These are phyloP conservation scores for Brachyrhaphis roseni DNA, from an alignment of 2,797 vertebrate species.

Conservation along the genomic window DNA sequence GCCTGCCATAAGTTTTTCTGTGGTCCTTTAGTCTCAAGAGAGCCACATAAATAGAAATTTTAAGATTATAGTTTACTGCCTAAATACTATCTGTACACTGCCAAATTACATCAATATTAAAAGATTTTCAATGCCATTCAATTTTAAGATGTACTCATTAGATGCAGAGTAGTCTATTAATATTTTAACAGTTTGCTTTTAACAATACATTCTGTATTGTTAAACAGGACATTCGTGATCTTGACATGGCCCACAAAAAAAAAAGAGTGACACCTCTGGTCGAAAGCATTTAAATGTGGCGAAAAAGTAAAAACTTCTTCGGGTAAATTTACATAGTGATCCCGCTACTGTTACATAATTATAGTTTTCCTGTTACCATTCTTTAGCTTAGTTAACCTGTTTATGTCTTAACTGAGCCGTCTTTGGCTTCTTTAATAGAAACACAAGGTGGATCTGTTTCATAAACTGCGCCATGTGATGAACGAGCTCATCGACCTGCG, in stretches of 20 bases:
- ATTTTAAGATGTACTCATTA: too few relatives aligned
- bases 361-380: not conserved
- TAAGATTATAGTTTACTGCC: too few relatives aligned
- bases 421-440: slow-evolving; percentile 81
- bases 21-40: too few relatives aligned
- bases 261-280: not conserved
- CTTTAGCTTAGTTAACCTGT: not conserved
- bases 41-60: too few relatives aligned
- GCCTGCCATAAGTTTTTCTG: not conserved
- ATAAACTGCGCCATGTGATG: slow-evolving; percentile 99
- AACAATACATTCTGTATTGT: too few relatives aligned
- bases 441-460: slow-evolving; percentile 98
- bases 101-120: too few relatives aligned
- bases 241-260: too few relatives aligned
- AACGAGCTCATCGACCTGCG: slow-evolving; percentile 98
- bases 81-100: too few relatives aligned
- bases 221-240: too few relatives aligned
- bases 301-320: not conserved
- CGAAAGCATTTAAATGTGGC: not conserved
- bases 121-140: too few relatives aligned
- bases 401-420: slow-evolving; percentile 3
- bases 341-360: not conserved
- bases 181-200: too few relatives aligned
- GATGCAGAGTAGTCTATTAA: too few relatives aligned
- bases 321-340: not conserved